Percentiles rank a stretch among this genome's conserved stretches.
Evolutionary conservation across 2,797 vertebrate species (phyloP).

Genomic region (Gymnocypris eckloni): DNA sequence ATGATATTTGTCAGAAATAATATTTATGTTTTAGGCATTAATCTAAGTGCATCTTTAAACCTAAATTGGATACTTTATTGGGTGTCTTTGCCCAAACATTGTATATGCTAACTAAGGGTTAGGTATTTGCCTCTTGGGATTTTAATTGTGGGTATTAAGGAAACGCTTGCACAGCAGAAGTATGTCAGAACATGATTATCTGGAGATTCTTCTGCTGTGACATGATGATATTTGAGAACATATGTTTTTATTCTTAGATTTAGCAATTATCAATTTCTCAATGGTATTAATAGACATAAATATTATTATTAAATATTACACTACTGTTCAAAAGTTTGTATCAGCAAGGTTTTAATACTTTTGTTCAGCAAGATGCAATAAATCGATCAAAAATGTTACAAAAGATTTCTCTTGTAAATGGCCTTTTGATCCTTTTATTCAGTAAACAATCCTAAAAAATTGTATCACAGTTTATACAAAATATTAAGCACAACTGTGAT

Average conservation of each 20-base stretch:
- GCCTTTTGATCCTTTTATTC: not conserved
- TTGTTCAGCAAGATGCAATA: not conserved
- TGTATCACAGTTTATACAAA: not conserved
- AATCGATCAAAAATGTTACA: not conserved
- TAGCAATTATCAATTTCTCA: not conserved
- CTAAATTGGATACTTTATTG: not conserved
- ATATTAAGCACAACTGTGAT: not conserved
- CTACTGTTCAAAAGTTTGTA: not conserved
- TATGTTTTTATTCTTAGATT: not conserved
- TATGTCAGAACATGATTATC: constrained; percentile 25
- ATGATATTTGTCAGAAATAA: not conserved
- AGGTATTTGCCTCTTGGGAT: not conserved
- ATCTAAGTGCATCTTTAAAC: not conserved
- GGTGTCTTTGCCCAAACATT: not conserved
- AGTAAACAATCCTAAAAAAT: not conserved
- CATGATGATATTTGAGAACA: not conserved
- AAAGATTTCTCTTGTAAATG: not conserved
- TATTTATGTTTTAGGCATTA: not conserved
- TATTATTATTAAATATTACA: not conserved
- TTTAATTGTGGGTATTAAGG: constrained; percentile 8
- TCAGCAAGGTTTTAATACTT: not conserved
- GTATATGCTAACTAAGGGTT: not conserved
- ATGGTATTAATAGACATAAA: not conserved
- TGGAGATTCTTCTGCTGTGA: constrained; percentile 27
- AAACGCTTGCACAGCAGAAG: constrained; percentile 2